phyloP scores from a whole-genome alignment of 2,888 invertebrate species.

The Aromia moschata region DNA sequence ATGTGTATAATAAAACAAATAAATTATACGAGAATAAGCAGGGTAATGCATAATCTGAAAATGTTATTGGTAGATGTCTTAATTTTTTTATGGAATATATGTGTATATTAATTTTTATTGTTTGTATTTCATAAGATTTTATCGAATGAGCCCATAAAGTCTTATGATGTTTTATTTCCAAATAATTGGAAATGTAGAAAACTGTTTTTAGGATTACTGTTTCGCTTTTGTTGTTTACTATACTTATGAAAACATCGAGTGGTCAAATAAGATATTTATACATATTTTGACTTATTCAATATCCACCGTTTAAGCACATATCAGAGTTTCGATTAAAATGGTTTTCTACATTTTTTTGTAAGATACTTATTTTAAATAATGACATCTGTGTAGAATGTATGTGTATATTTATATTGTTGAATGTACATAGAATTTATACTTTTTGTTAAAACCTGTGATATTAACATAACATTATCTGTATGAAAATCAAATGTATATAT shows the following conservation, averaged over 20 bases:
- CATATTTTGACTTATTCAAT: neutral
- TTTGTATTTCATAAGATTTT: constrained; percentile 46
- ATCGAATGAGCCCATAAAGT: constrained; percentile 57
- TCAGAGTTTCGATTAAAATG: constrained; percentile 5
- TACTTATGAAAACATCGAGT: neutral
- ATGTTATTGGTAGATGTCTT: neutral
- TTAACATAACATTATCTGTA: constrained; percentile 44
- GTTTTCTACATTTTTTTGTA: constrained; percentile 6
- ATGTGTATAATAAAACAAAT: neutral
- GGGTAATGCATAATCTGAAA: neutral
- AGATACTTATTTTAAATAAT: constrained; percentile 7
- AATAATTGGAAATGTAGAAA: constrained; percentile 16
- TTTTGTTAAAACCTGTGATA: constrained; percentile 51
- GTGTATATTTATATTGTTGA: constrained; percentile 3
- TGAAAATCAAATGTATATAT: constrained; percentile 31
- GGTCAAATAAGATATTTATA: neutral
- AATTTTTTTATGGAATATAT: neutral
- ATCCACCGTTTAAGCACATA: constrained; percentile 8
- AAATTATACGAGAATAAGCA: neutral
- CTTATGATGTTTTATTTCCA: constrained; percentile 36
- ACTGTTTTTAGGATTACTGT: constrained; percentile 22
- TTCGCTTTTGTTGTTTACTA: neutral
- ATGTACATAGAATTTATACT: constrained; percentile 38
- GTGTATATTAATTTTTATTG: neutral
- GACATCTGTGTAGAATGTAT: neutral